Conservation (phyloP, 2,888 invertebrate genomes). For the Hesperia comma region DNA sequence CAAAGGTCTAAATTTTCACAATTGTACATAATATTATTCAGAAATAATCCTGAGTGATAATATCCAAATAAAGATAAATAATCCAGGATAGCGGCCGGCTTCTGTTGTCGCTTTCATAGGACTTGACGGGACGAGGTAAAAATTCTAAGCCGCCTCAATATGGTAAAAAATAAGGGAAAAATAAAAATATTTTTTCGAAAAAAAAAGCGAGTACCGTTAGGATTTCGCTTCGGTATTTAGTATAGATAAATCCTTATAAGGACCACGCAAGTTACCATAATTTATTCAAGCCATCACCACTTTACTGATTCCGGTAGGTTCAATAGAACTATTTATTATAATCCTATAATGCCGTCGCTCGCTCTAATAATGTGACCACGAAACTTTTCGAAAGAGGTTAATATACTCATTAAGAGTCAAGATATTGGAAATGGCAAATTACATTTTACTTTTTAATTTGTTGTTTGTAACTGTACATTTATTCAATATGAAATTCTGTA, state of each 20-base stretch:
- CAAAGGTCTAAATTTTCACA: too few species aligned
- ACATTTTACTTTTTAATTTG: not conserved
- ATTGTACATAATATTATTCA: too few species aligned
- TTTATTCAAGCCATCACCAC: conserved; percentile 52
- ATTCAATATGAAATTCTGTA: too few species aligned
- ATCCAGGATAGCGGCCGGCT: too few species aligned
- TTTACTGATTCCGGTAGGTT: conserved; percentile 59
- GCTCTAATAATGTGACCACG: conserved; percentile 42
- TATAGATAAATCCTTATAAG: conserved; percentile 1
- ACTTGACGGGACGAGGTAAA: too few species aligned
- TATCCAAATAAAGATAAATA: too few species aligned
- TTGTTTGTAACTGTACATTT: conserved; percentile 1
- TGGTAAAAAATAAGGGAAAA: too few species aligned
- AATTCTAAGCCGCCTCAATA: too few species aligned
- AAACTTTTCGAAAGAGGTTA: conserved; percentile 44
- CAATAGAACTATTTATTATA: conserved; percentile 70
- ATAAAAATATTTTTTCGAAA: too few species aligned
- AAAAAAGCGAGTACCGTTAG: too few species aligned
- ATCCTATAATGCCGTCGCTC: conserved; percentile 50
- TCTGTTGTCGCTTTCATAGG: too few species aligned
- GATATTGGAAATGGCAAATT: conserved; percentile 10
- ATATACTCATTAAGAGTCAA: conserved; percentile 41
- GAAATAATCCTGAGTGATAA: too few species aligned
- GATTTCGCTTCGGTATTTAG: not conserved
- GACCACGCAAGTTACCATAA: conserved; percentile 36